phyloP scores from a whole-genome alignment of 2,797 vertebrate species.

The Scarus forsteni region DNA sequence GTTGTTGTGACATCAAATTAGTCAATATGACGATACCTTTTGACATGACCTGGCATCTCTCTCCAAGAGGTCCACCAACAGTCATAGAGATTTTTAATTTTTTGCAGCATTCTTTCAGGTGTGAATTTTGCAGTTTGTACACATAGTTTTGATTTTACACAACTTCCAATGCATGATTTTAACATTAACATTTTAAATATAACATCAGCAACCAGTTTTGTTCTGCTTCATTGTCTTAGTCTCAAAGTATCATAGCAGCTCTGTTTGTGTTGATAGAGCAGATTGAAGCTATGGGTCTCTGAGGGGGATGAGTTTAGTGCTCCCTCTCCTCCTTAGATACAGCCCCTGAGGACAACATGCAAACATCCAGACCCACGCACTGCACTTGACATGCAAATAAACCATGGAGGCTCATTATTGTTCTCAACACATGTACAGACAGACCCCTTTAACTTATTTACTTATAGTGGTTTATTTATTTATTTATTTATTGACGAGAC shows the following conservation, averaged over 20 bases:
- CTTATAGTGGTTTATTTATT: constrained; percentile 67
- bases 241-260: constrained; percentile 39
- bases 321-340: constrained; percentile 55
- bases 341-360: constrained; percentile 40
- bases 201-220: constrained; percentile 26
- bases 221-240: constrained; percentile 38
- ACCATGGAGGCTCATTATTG: constrained; percentile 20
- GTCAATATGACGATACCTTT: too few relatives aligned
- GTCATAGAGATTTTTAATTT: constrained; percentile 6
- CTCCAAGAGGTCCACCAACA: too few relatives aligned
- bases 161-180: constrained; percentile 28
- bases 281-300: constrained; percentile 36
- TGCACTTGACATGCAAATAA: constrained; percentile 14
- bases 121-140: constrained; percentile 23
- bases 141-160: constrained; percentile 1
- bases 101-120: constrained; percentile 1
- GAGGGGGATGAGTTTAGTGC: constrained; percentile 26
- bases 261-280: constrained; percentile 56
- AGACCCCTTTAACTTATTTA: constrained; percentile 79
- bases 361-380: constrained; percentile 22
- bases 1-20: too few relatives aligned
- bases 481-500: constrained; percentile 80
- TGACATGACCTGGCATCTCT: too few relatives aligned
- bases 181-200: constrained; percentile 8
- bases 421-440: constrained; percentile 74